Base-by-base conservation (phyloP, 2,797 vertebrate genomes). In the Neosilurus hyrtlii region DNA sequence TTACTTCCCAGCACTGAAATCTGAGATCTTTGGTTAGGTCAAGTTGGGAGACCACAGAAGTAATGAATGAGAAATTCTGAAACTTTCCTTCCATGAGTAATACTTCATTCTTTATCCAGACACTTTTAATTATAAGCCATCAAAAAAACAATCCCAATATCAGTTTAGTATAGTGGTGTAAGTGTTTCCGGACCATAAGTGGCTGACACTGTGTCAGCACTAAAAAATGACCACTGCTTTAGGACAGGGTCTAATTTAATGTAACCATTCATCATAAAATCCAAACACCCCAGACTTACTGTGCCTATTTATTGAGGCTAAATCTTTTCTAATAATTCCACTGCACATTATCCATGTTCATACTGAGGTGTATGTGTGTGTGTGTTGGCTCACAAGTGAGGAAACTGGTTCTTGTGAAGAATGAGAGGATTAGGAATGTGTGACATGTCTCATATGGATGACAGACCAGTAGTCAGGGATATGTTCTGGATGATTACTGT, bases 371-470 rank as follows among this genome's bases (percentile, higher is more conserved):
- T 35, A 49, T 73, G 51, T 54, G 49, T 49, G 65, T 67, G 24
- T 66, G 65, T 59, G 57, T 83, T 82, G 76, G 57, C 73, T 84
- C 22, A 78, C 67, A 9, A 10, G 83, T 78, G 16, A 85, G 86
- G 74, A 80, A 86, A 84, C 83, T 87, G 84, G 84, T 76, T 84
- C 54, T 80, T 86, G 73, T 86, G 85, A 88, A 82, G 87, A 71
- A 86, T 85, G 81, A 67, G 15, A 67, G 80, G 59, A 81, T 84
- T 84, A 82, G 68, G 66, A 65, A 77, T 62, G 83, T 89, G 84
- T 79, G 79, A 86, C 83, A 88, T 89, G 82, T 86, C 83, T 87
- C 85, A 87, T 83, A 72, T 70, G 73, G 62, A 57, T 80, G 81
- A 86, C 35, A 83, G 62, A 24, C 67, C 73, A 63, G 51, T 24